A percentile compares a stretch with the other conserved stretches of the same genome.
These are phyloP conservation scores for Patella caerulea DNA, from an alignment of 2,888 invertebrate genomes.

Conservation along the genomic window DNA sequence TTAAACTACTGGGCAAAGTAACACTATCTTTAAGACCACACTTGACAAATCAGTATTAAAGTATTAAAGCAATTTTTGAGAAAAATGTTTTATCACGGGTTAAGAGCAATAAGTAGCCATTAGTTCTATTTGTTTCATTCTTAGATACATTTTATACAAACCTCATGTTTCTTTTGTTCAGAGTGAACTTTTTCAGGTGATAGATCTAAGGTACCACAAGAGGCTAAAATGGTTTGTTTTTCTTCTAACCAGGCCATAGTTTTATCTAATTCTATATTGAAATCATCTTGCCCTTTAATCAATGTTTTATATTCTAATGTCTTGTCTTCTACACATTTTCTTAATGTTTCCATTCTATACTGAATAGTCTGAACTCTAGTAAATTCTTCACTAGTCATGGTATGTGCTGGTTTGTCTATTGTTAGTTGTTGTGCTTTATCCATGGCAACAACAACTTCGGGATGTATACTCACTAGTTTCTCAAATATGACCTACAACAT, in stretches of 20 bases:
- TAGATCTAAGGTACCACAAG: slow-evolving; percentile 51
- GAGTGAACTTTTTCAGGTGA: slow-evolving; percentile 53
- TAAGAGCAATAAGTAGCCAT: too few relatives aligned
- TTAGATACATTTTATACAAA: slow-evolving; percentile 30
- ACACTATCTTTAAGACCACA: too few relatives aligned
- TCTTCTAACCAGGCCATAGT: slow-evolving; percentile 59
- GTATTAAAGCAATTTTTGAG: background rate
- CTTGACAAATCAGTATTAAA: too few relatives aligned
- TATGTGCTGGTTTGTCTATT: slow-evolving; percentile 80
- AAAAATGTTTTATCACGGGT: background rate
- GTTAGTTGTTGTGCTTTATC: slow-evolving; percentile 95
- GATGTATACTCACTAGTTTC: slow-evolving; percentile 75
- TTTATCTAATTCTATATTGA: slow-evolving; percentile 55
- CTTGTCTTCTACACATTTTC: slow-evolving; percentile 87
- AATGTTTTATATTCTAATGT: slow-evolving; percentile 86
- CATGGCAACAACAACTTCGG: slow-evolving; percentile 85
- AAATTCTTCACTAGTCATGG: slow-evolving; percentile 89
- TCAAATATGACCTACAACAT: slow-evolving; percentile 42
- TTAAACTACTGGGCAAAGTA: too few relatives aligned
- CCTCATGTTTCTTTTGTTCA: slow-evolving; percentile 58
- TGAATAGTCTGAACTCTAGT: slow-evolving; percentile 78
- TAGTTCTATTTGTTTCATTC: background rate
- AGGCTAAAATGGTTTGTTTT: slow-evolving; percentile 52
- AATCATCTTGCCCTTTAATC: slow-evolving; percentile 55
- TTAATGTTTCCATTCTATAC: slow-evolving; percentile 72